Conservation (phyloP, 2,113 vertebrate species). For the Odobenus rosmarus region DNA sequence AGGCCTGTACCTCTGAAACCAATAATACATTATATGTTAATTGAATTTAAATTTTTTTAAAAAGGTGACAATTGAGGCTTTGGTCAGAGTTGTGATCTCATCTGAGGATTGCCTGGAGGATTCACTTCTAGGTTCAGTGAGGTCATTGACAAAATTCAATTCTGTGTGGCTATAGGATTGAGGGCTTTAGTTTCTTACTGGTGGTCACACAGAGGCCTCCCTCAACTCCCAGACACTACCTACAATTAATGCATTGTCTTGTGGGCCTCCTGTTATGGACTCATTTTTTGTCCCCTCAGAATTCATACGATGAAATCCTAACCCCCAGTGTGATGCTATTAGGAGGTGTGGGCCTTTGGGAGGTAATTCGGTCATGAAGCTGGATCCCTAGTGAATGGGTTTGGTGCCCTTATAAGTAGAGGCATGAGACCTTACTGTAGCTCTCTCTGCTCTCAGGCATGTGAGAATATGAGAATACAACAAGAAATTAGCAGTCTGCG, state of each 20-base stretch:
- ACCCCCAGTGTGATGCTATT: not conserved
- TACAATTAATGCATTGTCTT: too few relatives aligned
- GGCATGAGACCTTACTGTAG: not conserved
- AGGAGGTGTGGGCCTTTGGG: not conserved
- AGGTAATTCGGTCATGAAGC: not conserved
- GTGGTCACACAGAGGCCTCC: not conserved
- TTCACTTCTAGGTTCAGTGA: not conserved
- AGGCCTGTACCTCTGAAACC: not conserved
- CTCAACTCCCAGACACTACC: not conserved
- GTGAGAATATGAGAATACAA: not conserved
- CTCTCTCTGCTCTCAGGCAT: not conserved
- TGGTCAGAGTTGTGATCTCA: not conserved
- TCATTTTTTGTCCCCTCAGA: not conserved
- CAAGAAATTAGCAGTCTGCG: not conserved
- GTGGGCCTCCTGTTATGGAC: not conserved
- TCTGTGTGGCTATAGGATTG: not conserved
- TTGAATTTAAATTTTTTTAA: not conserved
- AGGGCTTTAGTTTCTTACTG: not conserved
- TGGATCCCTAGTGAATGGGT: not conserved
- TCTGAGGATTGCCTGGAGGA: not conserved
- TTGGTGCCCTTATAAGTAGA: not conserved
- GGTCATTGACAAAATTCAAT: not conserved
- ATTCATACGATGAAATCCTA: not conserved
- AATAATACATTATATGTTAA: not conserved
- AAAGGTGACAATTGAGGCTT: not conserved